Percentiles rank a stretch among this genome's conserved stretches.
Conservation (phyloP, 2,797 vertebrate species). For the Sparus aurata region DNA sequence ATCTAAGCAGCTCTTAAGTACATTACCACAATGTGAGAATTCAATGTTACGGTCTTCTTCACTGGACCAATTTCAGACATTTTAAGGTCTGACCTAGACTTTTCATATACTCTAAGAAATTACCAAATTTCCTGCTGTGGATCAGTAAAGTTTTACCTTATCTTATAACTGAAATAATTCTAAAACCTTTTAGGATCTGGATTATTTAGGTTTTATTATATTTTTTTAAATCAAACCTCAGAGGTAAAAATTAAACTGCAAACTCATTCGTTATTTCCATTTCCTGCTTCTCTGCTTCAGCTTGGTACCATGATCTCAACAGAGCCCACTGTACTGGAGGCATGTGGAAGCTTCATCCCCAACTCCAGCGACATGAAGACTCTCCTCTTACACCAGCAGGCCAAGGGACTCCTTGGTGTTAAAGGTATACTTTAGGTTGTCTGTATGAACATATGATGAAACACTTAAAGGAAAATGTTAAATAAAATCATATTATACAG, state of each 20-base stretch:
- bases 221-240: background rate
- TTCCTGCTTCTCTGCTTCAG: conserved; percentile 58
- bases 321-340: conserved; percentile 74
- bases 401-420: conserved; percentile 75
- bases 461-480: background rate
- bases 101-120: background rate
- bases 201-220: background rate
- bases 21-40: background rate
- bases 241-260: background rate
- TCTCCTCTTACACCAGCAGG: conserved; percentile 80
- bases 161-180: background rate
- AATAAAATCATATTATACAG: background rate
- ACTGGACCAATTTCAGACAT: background rate
- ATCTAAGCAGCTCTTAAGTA: background rate
- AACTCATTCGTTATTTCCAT: background rate
- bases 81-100: background rate
- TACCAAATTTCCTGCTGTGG: too few species aligned
- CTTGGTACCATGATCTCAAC: conserved; percentile 82
- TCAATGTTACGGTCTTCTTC: background rate
- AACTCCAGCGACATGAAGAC: conserved; percentile 77
- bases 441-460: background rate
- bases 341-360: conserved; percentile 79
- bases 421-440: conserved; percentile 68
- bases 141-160: too few species aligned
- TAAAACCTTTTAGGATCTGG: background rate